Conservation (phyloP, 2,797 vertebrate genomes). For the Pangasius mekongensis region DNA sequence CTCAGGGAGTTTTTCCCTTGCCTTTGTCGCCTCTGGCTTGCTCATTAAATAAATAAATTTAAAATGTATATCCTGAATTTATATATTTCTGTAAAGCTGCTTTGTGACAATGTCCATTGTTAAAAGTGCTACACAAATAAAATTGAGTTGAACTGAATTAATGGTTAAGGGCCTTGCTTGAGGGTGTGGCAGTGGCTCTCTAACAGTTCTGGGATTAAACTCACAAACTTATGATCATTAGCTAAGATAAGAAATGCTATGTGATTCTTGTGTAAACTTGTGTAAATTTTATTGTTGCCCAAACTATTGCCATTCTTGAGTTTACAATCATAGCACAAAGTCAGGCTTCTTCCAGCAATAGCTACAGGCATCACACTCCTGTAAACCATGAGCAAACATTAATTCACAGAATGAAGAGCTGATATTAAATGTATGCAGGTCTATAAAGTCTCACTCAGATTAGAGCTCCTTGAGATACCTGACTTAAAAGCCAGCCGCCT, state of each 20-base stretch:
- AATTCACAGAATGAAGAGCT: slow-evolving; percentile 62
- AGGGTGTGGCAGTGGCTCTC: background rate
- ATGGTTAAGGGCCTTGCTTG: background rate
- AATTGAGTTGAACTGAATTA: too few species aligned
- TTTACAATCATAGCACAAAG: slow-evolving; percentile 8
- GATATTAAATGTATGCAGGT: slow-evolving; percentile 55
- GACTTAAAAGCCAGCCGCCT: slow-evolving; percentile 69
- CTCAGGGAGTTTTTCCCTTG: too few species aligned
- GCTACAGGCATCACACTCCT: slow-evolving; percentile 9
- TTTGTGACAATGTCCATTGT: too few species aligned
- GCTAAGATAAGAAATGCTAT: background rate
- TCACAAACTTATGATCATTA: slow-evolving; percentile 12
- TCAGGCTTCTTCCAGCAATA: background rate
- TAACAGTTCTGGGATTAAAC: background rate
- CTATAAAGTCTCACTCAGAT: slow-evolving; percentile 60
- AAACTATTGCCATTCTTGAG: background rate
- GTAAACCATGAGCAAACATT: slow-evolving; percentile 49
- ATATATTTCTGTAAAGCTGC: too few species aligned
- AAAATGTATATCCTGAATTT: too few species aligned
- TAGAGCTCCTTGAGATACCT: slow-evolving; percentile 68
- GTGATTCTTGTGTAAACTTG: background rate
- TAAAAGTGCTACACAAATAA: too few species aligned
- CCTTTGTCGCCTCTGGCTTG: too few species aligned
- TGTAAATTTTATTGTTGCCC: background rate
- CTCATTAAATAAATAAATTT: too few species aligned